A percentile compares a stretch with the other conserved stretches of the same genome.
These are phyloP conservation scores for Calameuta idolon DNA, from an alignment of 2,888 invertebrate species.

Conservation along the genomic window DNA sequence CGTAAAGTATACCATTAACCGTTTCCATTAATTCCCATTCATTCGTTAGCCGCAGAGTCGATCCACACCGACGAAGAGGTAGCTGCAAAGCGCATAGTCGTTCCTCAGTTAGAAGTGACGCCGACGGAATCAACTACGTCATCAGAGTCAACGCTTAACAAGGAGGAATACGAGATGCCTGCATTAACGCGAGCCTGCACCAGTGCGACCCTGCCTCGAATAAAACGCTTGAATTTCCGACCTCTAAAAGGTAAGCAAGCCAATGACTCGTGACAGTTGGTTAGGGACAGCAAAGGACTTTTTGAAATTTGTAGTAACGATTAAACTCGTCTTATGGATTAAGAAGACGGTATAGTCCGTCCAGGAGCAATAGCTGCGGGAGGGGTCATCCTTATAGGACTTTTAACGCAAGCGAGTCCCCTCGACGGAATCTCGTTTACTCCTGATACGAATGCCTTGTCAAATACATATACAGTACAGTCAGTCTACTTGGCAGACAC, in stretches of 20 bases:
- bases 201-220: constrained; percentile 49
- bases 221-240: constrained; percentile 48
- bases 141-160: not conserved
- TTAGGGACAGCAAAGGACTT: not conserved
- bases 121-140: constrained; percentile 4
- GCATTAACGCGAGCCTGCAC: constrained; percentile 49
- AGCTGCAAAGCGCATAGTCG: constrained; percentile 41
- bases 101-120: constrained; percentile 36
- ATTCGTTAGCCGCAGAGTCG: constrained; percentile 42
- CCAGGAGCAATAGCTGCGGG: not conserved
- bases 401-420: not conserved
- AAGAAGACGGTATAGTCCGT: not conserved
- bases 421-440: not conserved
- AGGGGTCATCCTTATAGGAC: not conserved
- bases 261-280: not conserved
- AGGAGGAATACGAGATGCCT: constrained; percentile 43
- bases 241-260: constrained; percentile 44
- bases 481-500: not conserved
- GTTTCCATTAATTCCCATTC: constrained; percentile 15
- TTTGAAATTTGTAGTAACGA: not conserved
- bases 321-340: not conserved
- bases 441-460: not conserved
- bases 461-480: not conserved
- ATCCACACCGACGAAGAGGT: constrained; percentile 41
- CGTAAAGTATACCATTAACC: not conserved